Base-by-base conservation (phyloP, 2,888 invertebrate species). In the Volucella inflata region DNA sequence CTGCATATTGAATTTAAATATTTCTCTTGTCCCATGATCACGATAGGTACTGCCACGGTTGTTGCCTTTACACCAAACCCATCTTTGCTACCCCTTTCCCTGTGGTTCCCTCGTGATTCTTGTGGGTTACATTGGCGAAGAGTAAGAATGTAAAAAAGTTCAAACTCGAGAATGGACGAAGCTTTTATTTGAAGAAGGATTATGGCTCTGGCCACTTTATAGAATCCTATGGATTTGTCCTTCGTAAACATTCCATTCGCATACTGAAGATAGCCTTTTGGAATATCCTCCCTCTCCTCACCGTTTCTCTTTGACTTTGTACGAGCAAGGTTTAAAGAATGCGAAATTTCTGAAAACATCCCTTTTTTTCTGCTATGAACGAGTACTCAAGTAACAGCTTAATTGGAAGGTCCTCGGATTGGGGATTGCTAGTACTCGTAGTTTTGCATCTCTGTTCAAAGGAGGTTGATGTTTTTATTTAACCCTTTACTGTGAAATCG, bases 1-100 rank as follows among this genome's bases (percentile, higher is more conserved):
- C 85, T 85, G 85, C 80, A 85, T 85, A 85, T 85, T 85, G 85
- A 85, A 85, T 85, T 85, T 81, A 85, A 85, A 85, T 85, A 81
- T 77, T 81, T 77, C 72, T 59, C 76, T 85, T 81, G 71, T 81
- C 72, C 81, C 85, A 80, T 81, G 76, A 80, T 85, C 71, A 81
- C 57, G 62, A 6, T 30, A 30, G 62, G 30, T 30, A 30, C 53
- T 71, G 80, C 60, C 71, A 81, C 72, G 71, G 67, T 72, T 75
- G 77, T 60, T 71, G 68, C 40, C 50, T 53, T 17, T 59, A 53
- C 53, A 30, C 67, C 67, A 48, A 21, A 42, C 42, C 65, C 38
- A 9, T 38, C n/a, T 9, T 9, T 21, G 8, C 44, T 44, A 12
- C 4, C 30, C 48, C 11, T 40, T 14, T 17, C 51, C 12, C 30